Percentiles rank a stretch among this genome's conserved stretches.
Conservation (phyloP, 64 coral and sea anemone genomes). For the Montipora sp. region DNA sequence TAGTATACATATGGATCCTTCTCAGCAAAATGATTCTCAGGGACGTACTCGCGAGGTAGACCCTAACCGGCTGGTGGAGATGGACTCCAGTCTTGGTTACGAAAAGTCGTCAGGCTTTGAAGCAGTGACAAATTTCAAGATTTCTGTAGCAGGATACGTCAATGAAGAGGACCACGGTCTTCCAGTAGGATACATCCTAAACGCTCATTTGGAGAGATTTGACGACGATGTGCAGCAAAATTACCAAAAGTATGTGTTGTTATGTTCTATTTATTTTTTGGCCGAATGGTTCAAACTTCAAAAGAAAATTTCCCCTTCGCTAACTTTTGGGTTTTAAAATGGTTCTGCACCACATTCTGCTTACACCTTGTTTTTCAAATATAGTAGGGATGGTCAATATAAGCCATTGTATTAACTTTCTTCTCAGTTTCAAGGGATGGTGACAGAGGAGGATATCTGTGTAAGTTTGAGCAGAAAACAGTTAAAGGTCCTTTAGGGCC, state of each 20-base stretch:
- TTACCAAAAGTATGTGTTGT: background rate
- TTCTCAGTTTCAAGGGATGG: too few species aligned
- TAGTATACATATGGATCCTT: background rate
- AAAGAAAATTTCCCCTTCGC: background rate
- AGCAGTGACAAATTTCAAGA: slow-evolving; percentile 4
- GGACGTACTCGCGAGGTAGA: background rate
- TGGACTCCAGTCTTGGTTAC: background rate
- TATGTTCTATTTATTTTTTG: background rate
- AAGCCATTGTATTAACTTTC: too few species aligned
- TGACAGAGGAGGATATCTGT: too few species aligned
- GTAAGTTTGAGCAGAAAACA: too few species aligned
- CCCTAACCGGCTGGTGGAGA: background rate
- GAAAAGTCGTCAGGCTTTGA: slow-evolving; percentile 8
- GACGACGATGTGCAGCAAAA: background rate
- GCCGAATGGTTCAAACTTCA: background rate
- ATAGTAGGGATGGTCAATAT: too few species aligned
- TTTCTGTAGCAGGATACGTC: background rate
- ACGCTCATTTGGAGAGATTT: background rate
- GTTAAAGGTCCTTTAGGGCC: too few species aligned
- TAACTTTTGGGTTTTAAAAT: too few species aligned
- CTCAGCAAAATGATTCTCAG: background rate
- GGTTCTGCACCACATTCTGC: too few species aligned
- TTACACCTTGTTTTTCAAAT: too few species aligned
- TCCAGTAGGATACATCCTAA: background rate
- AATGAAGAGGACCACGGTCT: background rate